Evolutionary conservation across 2,888 invertebrate species (phyloP).

Genomic region (Tenthredo amoena): DNA sequence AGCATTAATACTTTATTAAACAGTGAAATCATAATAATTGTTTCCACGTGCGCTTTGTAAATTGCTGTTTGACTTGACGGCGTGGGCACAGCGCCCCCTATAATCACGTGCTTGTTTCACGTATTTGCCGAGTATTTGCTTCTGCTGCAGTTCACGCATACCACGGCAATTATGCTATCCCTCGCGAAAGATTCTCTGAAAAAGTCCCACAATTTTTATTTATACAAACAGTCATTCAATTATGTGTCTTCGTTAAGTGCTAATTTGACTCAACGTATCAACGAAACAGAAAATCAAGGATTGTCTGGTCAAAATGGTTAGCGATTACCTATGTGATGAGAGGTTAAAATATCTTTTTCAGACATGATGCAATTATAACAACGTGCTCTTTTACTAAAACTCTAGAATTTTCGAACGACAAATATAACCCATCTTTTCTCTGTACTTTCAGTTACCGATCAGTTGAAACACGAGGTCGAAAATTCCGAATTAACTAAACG

Average conservation of each 20-base stretch:
- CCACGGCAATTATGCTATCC: slow-evolving; percentile 21
- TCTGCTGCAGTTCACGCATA: slow-evolving; percentile 2
- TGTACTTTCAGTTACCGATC: neutral
- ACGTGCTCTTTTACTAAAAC: neutral
- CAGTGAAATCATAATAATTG: neutral
- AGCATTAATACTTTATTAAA: neutral
- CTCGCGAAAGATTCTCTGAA: slow-evolving; percentile 31
- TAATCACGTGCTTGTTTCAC: slow-evolving; percentile 1
- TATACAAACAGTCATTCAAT: slow-evolving; percentile 26
- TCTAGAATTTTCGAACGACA: neutral
- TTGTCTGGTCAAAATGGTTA: neutral
- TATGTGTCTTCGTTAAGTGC: neutral
- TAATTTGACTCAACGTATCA: neutral
- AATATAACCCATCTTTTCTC: neutral
- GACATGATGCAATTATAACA: slow-evolving; percentile 32
- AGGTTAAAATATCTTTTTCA: neutral
- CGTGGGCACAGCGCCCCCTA: neutral
- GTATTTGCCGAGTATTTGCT: neutral
- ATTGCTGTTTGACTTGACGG: neutral
- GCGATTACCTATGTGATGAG: neutral
- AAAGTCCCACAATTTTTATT: slow-evolving; percentile 18
- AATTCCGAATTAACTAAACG: neutral
- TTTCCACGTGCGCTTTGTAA: slow-evolving; percentile 3
- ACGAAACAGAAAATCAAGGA: neutral
- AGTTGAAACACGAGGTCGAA: neutral